Evolutionary conservation across 2,113 vertebrate species (phyloP).

Genomic region (Coreoperca whiteheadi): DNA sequence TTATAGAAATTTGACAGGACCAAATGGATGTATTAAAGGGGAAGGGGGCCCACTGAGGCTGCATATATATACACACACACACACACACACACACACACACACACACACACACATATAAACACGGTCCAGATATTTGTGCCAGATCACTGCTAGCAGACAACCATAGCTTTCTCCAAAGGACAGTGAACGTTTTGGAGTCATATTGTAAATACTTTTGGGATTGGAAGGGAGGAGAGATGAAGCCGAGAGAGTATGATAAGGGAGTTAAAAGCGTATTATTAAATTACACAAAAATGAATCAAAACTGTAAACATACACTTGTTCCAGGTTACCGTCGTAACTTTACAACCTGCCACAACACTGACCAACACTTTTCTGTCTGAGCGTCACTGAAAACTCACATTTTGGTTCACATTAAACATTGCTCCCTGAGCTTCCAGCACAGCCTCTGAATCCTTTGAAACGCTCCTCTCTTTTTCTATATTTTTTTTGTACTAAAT

Average conservation of each 20-base stretch:
- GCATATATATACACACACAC: neutral
- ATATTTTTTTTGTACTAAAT: conserved; percentile 5
- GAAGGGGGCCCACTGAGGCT: neutral
- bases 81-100: too few species aligned
- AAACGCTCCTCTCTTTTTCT: neutral
- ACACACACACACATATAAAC: too few species aligned
- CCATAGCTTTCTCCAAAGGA: conserved; percentile 15
- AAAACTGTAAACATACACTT: conserved; percentile 23
- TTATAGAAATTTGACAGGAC: too few species aligned
- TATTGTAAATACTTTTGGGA: conserved; percentile 39
- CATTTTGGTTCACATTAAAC: neutral
- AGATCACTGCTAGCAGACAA: conserved; percentile 12
- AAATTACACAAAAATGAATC: conserved; percentile 14
- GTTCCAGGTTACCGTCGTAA: neutral
- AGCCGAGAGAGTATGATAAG: conserved; percentile 1
- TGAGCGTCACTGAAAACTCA: conserved; percentile 20
- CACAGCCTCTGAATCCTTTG: neutral
- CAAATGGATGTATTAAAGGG: too few species aligned
- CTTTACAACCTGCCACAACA: conserved; percentile 2
- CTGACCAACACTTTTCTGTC: neutral
- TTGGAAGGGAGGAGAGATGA: neutral
- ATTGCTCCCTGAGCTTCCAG: conserved; percentile 18
- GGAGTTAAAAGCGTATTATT: neutral
- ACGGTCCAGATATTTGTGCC: neutral
- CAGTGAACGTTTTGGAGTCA: conserved; percentile 28